Conservation (phyloP, 2,888 invertebrate genomes). For the Tenthredo notha region DNA sequence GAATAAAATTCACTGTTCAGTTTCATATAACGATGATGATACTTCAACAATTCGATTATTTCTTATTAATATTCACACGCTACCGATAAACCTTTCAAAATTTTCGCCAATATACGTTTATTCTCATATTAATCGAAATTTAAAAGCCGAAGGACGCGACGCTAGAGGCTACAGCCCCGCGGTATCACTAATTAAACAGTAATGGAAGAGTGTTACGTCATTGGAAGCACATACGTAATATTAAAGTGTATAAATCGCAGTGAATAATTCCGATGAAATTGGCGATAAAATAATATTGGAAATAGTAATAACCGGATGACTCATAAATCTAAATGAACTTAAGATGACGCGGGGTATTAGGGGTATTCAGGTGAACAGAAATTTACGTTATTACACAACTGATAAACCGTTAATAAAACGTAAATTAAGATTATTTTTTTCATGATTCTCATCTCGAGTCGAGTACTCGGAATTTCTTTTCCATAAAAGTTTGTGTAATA, state of each 20-base stretch:
- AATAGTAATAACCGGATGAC: not conserved
- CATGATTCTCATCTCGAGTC: not conserved
- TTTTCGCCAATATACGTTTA: not conserved
- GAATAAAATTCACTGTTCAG: not conserved
- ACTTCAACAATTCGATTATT: not conserved
- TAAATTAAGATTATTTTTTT: not conserved
- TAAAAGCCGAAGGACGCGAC: too few species aligned
- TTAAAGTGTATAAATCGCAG: not conserved
- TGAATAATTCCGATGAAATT: not conserved
- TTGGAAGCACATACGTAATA: not conserved
- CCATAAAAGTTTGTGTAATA: slow-evolving; percentile 7
- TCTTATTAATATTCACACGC: not conserved
- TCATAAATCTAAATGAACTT: not conserved
- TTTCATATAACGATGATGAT: not conserved
- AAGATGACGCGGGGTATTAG: too few species aligned
- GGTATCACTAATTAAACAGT: not conserved
- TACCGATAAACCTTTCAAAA: not conserved
- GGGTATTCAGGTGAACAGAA: not conserved
- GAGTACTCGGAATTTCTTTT: not conserved
- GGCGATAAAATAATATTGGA: not conserved
- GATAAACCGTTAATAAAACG: not conserved
- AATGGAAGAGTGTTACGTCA: not conserved
- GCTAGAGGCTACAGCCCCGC: not conserved
- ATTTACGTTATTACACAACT: not conserved
- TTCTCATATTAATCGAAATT: slow-evolving; percentile 10